phyloP scores from a whole-genome alignment of 2,888 invertebrate species.

The Lasioglossum leucozonium region DNA sequence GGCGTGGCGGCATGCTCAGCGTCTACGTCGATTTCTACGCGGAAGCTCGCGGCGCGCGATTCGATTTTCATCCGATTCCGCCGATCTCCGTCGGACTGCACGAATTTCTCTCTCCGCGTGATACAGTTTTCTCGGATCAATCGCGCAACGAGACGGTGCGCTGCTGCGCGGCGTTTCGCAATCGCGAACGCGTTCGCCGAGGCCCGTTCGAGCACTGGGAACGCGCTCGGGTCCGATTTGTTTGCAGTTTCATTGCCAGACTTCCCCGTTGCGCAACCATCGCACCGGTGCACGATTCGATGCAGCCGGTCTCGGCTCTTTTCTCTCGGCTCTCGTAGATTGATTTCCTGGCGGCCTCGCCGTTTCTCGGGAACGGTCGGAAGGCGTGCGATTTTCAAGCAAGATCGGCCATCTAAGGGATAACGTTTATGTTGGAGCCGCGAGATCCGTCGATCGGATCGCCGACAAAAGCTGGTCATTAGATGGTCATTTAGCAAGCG shows the following conservation, averaged over 20 bases:
- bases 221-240: conserved; percentile 21
- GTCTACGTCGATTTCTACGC: conserved; percentile 23
- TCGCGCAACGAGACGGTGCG: background rate
- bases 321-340: background rate
- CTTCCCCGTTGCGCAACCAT: conserved; percentile 3
- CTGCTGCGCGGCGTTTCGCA: too few relatives aligned
- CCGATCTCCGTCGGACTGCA: conserved; percentile 14
- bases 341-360: background rate
- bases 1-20: too few relatives aligned
- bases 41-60: conserved; percentile 10
- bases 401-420: background rate
- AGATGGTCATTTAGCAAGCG: too few relatives aligned
- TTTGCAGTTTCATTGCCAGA: conserved; percentile 46
- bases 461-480: too few relatives aligned
- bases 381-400: background rate
- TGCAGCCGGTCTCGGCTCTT: background rate
- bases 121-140: conserved; percentile 43
- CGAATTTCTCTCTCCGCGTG: conserved; percentile 45
- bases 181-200: background rate
- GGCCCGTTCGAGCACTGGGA: conserved; percentile 3
- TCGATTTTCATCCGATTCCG: conserved; percentile 48
- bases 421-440: too few relatives aligned
- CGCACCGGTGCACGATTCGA: background rate
- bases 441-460: too few relatives aligned
- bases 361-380: background rate